Evolutionary conservation across 1,140 invertebrate species (phyloP).

Genomic region (Dermatophagoides farinae): DNA sequence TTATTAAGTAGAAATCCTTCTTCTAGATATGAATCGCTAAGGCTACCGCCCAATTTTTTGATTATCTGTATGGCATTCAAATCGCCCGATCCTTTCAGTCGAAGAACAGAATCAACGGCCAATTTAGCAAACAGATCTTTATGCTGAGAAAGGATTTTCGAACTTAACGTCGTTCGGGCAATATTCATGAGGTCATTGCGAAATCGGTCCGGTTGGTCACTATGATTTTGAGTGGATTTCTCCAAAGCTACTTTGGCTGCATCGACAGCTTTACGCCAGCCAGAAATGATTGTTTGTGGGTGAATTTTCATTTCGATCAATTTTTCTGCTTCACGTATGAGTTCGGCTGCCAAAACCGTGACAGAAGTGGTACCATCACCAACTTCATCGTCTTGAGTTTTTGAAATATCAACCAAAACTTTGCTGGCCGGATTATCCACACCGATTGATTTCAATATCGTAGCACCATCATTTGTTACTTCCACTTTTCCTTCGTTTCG

Average conservation of each 20-base stretch:
- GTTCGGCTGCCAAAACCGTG: constrained; percentile 82
- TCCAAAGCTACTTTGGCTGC: constrained; percentile 61
- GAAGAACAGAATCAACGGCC: constrained; percentile 79
- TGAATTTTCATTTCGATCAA: constrained; percentile 78
- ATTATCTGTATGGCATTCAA: constrained; percentile 92
- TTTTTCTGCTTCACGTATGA: constrained; percentile 84
- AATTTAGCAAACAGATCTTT: constrained; percentile 90
- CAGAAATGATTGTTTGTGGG: constrained; percentile 89
- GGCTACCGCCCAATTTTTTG: constrained; percentile 75
- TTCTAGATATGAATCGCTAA: constrained; percentile 90
- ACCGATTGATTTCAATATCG: constrained; percentile 85
- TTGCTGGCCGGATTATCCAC: constrained; percentile 98
- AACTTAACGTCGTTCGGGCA: constrained; percentile 87
- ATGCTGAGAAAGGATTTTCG: constrained; percentile 92
- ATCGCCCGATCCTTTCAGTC: constrained; percentile 86
- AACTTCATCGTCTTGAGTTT: constrained; percentile 96
- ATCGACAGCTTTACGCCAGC: constrained; percentile 69
- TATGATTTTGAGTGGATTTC: constrained; percentile 42
- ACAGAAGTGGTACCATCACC: constrained; percentile 99
- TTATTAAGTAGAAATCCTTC: constrained; percentile 96
- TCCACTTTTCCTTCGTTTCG: constrained; percentile 64
- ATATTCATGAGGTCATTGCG: constrained; percentile 83
- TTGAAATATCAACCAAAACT: constrained; percentile 50
- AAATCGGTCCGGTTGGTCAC: constrained; percentile 53
- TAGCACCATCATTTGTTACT: constrained; percentile 98